phyloP scores from a whole-genome alignment of 2,113 vertebrate species.

The Oncorhynchus nerka region DNA sequence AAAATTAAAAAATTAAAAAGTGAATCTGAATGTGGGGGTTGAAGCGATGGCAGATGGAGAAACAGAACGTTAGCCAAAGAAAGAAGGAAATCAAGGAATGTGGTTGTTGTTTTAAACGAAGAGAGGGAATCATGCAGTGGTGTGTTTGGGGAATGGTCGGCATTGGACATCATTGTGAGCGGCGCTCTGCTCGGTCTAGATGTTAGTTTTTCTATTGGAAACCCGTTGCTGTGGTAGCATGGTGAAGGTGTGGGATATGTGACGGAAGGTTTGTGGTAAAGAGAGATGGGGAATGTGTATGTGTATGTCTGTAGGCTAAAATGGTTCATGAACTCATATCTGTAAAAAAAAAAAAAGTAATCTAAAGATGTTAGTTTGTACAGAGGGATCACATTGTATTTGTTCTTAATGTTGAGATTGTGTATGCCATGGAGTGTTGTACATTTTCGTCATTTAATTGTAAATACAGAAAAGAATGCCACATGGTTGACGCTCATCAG shows the following conservation, averaged over 20 bases:
- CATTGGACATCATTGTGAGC: conserved; percentile 35
- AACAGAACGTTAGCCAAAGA: conserved; percentile 82
- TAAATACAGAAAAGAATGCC: conserved; percentile 87
- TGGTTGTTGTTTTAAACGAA: conserved; percentile 49
- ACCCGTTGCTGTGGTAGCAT: conserved; percentile 79
- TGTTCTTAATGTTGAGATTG: conserved; percentile 88
- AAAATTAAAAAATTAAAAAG: conserved; percentile 24
- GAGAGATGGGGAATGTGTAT: conserved; percentile 68
- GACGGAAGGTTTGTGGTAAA: conserved; percentile 80
- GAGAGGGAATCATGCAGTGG: conserved; percentile 28
- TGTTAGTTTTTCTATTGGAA: conserved; percentile 78
- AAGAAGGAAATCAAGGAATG: conserved; percentile 79
- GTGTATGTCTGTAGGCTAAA: conserved; percentile 82
- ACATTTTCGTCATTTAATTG: conserved; percentile 91
- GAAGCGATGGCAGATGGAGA: conserved; percentile 66
- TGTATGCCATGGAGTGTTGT: conserved; percentile 90
- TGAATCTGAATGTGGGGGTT: conserved; percentile 60
- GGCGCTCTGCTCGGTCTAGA: conserved; percentile 76
- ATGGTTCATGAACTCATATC: conserved; percentile 74
- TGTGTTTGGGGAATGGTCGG: conserved; percentile 31
- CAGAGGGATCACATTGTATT: conserved; percentile 85
- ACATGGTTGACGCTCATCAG: conserved; percentile 86
- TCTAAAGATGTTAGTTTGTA: conserved; percentile 91
- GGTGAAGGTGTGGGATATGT: conserved; percentile 87
- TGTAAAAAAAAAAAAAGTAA: conserved; percentile 69